A percentile compares a stretch with the other conserved stretches of the same genome.
phyloP scores from a whole-genome alignment of 1,140 invertebrate species.

The Drosophila fuyamai region DNA sequence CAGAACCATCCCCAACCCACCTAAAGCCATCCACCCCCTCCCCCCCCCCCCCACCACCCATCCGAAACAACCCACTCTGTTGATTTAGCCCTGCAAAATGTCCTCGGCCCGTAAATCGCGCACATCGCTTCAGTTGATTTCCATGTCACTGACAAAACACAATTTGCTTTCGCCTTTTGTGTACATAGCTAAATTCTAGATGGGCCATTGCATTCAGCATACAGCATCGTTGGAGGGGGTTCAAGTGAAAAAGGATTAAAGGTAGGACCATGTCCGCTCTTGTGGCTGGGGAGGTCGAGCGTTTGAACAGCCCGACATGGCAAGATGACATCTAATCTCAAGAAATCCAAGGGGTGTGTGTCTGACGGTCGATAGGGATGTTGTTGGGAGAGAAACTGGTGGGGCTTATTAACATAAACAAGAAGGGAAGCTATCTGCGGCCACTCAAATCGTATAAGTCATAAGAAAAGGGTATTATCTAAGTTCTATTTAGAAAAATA shows the following conservation, averaged over 20 bases:
- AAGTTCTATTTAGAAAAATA: too few relatives aligned
- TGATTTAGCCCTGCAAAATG: slow-evolving; percentile 26
- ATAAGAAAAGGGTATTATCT: too few relatives aligned
- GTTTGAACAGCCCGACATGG: slow-evolving; percentile 9
- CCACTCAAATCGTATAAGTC: too few relatives aligned
- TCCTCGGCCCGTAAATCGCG: slow-evolving; percentile 57
- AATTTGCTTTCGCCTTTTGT: slow-evolving; percentile 62
- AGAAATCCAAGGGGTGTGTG: slow-evolving; percentile 4
- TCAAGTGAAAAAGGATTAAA: slow-evolving; percentile 1
- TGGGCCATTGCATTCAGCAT: slow-evolving; percentile 4
- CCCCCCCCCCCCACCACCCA: slow-evolving; percentile 1
- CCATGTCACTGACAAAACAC: slow-evolving; percentile 76
- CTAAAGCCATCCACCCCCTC: too few relatives aligned
- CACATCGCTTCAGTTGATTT: slow-evolving; percentile 72
- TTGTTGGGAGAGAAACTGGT: too few relatives aligned
- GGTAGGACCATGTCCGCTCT: background rate
- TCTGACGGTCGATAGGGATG: background rate
- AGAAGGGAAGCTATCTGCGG: too few relatives aligned
- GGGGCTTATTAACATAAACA: background rate
- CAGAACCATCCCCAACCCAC: background rate
- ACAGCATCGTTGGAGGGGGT: slow-evolving; percentile 3
- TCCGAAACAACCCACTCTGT: background rate
- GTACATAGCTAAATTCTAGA: slow-evolving; percentile 56
- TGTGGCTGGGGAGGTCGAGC: background rate
- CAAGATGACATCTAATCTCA: slow-evolving; percentile 36